Evolutionary conservation across 2,797 vertebrate genomes (phyloP), one percentile per base, ranked within the genome.

Genomic region (Sebastes nivosus): DNA sequence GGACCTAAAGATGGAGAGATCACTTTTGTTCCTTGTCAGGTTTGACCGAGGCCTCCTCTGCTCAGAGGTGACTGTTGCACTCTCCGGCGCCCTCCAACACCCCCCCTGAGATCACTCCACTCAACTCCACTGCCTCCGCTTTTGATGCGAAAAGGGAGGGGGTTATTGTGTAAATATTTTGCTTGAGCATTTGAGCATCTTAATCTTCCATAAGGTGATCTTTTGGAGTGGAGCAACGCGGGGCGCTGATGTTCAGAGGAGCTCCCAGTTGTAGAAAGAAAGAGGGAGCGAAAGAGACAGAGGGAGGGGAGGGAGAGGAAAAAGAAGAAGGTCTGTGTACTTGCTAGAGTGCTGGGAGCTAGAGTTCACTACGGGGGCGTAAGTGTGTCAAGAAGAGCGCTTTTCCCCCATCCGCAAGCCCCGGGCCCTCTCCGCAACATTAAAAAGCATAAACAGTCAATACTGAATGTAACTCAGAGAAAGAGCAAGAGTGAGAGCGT

Each of bases 381-480:
- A 95, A 96, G 95, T 95, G 95, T 96, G 96, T 96, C 95, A 96
- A 95, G 94, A 95, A 95, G 94, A 96, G 94, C 89, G 89, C 94
- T 94, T 93, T 94, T 90, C 95, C 94, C 94, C 92, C 91, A 93
- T 95, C 93, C 93, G 93, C 94, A 93, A 94, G 96, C 96, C 96
- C 90, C 92, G 89, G 96, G 96, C 95, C 94, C 90, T 96, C 94
- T 91, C 89, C 90, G 78, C 94, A 95, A 95, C 95, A 96, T 95
- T 96, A 95, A 96, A 96, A 96, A 95, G 95, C 95, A 95, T 93
- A 95, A 95, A 94, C 95, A 96, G 96, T 96, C 96, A 94, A 96
- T 96, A 96, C 95, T 90, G 93, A 94, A 95, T 94, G 93, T 94
- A 95, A 96, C 94, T 95, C 93, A 88, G 92, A 92, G 90, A 91